Evolutionary conservation across 35 echinoderm and acorn worm species (phyloP), one percentile per base, ranked within the genome.

Genomic region (Anneissia japonica): DNA sequence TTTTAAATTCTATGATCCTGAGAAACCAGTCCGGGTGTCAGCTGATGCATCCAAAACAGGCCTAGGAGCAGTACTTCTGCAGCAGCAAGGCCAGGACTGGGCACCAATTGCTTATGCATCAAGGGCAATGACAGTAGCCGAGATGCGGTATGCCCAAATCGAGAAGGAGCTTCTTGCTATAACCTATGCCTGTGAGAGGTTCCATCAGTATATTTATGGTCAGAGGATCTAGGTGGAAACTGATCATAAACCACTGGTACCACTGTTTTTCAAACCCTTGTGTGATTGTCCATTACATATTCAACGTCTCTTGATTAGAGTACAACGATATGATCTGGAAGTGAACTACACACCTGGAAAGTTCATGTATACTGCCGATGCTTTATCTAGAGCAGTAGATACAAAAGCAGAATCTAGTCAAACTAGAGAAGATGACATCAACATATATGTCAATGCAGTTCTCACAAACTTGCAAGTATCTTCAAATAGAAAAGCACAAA

Each of bases 251-350:
- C 86, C 93, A 31, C 73, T 91, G 11, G 46, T 91, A 1, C 72
- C 89, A 34, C 3, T 95, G 55, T 89, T 91, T 34, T 21, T 14
- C 0, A 95, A 91, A 43, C 73, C 93, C 86, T 79, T 91, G 10
- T 36, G 77, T 91, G 93, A 95, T 23, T 86, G 86, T 82, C 86
- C 93, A 28, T 72, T 91, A n/a, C 9, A 89, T 33, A 84, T 91
- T 51, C 89, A 95, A 77, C 0, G 83, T 38, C 74, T 92, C 81
- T 32, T 88, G 35, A 82, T 92, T 51, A 87, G 79, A 74, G 33
- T 92, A 35, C 80, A 87, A 33, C 37, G 46, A 38, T 94, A 90
- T 90, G 92, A 90, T 41, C 19, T 87, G 23, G 38, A 94, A 0
- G 83, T 94, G 31, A 19, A 36, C 26, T 83, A 83, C 55, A 86